Conservation (phyloP, 35 echinoderm and acorn worm species). For the Ophioderma brevispina region DNA sequence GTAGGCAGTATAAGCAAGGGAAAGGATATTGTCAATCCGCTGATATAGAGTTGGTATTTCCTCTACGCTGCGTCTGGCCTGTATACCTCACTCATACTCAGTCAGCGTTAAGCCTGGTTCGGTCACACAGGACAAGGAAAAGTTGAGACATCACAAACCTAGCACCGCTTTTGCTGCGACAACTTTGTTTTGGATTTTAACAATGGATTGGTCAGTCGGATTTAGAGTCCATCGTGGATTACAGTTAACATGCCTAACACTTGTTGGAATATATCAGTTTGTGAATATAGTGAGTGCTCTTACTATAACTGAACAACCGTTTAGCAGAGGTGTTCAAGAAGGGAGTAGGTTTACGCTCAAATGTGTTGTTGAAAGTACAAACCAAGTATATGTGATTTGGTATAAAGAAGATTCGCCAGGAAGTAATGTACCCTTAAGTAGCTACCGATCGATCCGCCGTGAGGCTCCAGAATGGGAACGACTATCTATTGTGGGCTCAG, state of each 20-base stretch:
- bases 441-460: not conserved
- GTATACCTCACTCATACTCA: not conserved
- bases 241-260: not conserved
- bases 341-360: not conserved
- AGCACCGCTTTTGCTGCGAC: not conserved
- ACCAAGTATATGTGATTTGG: not conserved
- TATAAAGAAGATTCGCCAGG: not conserved
- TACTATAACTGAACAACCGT: not conserved
- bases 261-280: not conserved
- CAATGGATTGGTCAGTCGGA: not conserved
- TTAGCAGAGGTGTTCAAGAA: not conserved
- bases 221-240: not conserved
- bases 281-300: not conserved
- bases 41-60: not conserved
- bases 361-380: not conserved
- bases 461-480: not conserved
- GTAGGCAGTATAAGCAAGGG: too few relatives aligned
- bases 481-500: not conserved
- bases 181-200: not conserved
- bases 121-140: not conserved
- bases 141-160: not conserved
- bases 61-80: not conserved
- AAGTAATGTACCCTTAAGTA: not conserved
- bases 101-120: not conserved
- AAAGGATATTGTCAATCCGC: not conserved